These are phyloP conservation scores for Lithophane ornitopus DNA, from an alignment of 2,888 invertebrate species.

Conservation along the genomic window DNA sequence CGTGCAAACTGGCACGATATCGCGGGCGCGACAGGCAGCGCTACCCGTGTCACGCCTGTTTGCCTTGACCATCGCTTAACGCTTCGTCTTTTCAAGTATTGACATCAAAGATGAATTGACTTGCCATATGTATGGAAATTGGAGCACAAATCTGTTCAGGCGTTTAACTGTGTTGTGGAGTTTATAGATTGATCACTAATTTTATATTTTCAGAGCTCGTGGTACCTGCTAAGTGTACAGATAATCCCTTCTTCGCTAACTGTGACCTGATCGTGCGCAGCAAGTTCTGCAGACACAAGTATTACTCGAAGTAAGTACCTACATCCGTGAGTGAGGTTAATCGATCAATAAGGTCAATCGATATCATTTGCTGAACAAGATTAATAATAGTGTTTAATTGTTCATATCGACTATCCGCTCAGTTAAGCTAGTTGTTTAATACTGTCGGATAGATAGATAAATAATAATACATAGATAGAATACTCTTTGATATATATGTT, in stretches of 20 bases:
- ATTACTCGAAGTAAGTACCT: constrained; percentile 94
- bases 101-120: background rate
- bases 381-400: constrained; percentile 29
- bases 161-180: background rate
- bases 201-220: constrained; percentile 90
- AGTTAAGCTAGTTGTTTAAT: constrained; percentile 1
- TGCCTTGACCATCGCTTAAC: background rate
- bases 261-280: constrained; percentile 96
- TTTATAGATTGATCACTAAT: background rate
- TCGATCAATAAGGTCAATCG: constrained; percentile 42
- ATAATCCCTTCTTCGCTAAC: constrained; percentile 97
- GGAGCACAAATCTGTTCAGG: background rate
- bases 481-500: no score
- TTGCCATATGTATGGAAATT: background rate
- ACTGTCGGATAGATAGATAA: background rate
- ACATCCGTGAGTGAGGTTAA: constrained; percentile 35
- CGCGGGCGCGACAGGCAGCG: no score
- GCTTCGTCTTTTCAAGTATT: background rate
- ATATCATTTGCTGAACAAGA: constrained; percentile 27
- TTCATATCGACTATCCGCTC: constrained; percentile 11
- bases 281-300: constrained; percentile 96
- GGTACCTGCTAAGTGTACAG: constrained; percentile 95
- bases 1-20: no score
- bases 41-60: no score
- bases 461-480: background rate